Percentiles rank a stretch among this genome's conserved stretches.
These are phyloP conservation scores for Argopecten irradians DNA, from an alignment of 1,140 invertebrate genomes.

Conservation along the genomic window DNA sequence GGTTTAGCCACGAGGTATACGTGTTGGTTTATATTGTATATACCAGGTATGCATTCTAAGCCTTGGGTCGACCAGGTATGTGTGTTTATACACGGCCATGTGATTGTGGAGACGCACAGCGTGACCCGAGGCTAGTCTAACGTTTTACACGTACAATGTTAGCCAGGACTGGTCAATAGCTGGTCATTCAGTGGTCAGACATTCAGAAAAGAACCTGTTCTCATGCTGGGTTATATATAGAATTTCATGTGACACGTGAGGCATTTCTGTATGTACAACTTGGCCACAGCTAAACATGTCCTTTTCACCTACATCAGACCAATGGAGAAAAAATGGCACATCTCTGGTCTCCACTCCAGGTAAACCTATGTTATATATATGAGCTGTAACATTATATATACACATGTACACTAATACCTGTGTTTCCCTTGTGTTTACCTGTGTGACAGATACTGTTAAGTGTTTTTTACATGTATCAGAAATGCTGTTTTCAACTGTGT, in stretches of 20 bases:
- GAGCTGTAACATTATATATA: neutral
- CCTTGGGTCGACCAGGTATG: slow-evolving; percentile 13
- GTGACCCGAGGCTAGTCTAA: slow-evolving; percentile 6
- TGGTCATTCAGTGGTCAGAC: neutral
- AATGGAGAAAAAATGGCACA: neutral
- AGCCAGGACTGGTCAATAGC: slow-evolving; percentile 1
- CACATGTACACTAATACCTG: neutral
- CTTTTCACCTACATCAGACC: neutral
- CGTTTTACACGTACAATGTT: slow-evolving; percentile 16
- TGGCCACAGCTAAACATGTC: neutral
- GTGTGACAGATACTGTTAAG: neutral
- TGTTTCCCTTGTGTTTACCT: neutral
- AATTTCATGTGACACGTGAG: neutral
- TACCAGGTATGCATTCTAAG: slow-evolving; percentile 15
- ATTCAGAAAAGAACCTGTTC: neutral
- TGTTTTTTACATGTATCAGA: neutral
- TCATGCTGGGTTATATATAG: slow-evolving; percentile 17
- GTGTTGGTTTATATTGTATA: neutral
- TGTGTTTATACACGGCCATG: neutral
- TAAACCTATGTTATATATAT: neutral
- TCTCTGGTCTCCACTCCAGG: neutral
- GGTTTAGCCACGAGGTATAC: slow-evolving; percentile 20
- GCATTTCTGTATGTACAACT: neutral
- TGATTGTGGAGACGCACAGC: neutral
- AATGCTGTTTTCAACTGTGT: neutral